Evolutionary conservation across 2,888 invertebrate genomes (phyloP).

Genomic region (Phymatocera aterrima): DNA sequence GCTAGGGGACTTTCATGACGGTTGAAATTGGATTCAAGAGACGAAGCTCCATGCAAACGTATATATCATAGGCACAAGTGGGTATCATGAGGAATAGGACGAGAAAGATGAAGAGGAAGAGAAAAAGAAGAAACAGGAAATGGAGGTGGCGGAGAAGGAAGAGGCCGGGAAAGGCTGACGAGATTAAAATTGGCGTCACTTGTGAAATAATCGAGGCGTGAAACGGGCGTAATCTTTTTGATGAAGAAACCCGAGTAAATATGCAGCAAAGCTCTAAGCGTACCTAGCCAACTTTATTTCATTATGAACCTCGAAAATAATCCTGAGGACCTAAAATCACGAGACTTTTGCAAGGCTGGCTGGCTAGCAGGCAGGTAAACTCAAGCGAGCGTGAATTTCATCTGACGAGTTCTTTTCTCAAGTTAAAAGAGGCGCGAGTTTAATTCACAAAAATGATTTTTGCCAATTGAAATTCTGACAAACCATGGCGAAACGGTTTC

Average conservation of each 20-base stretch:
- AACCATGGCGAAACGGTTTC: conserved; percentile 5
- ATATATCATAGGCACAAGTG: conserved; percentile 1
- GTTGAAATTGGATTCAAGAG: conserved; percentile 14
- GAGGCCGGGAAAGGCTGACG: background rate
- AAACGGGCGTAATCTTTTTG: conserved; percentile 13
- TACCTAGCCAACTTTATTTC: background rate
- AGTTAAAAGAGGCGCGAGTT: background rate
- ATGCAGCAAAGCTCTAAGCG: conserved; percentile 1
- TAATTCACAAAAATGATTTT: conserved; percentile 5
- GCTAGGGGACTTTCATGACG: background rate
- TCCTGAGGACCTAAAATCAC: conserved; percentile 12
- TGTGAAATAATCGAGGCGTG: conserved; percentile 34
- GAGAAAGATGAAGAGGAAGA: background rate
- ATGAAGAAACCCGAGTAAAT: conserved; percentile 21
- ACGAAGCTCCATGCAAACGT: background rate
- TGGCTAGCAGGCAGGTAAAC: background rate
- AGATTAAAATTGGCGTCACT: conserved; percentile 38
- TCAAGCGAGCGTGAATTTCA: conserved; percentile 22
- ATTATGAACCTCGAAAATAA: conserved; percentile 7
- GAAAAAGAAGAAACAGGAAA: background rate
- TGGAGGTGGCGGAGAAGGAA: background rate
- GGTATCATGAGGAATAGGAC: conserved; percentile 4
- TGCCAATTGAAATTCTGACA: background rate
- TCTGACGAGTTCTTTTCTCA: background rate
- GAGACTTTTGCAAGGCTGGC: too few species aligned